Base-by-base conservation (phyloP, 2,797 vertebrate genomes). In the Lepilemur septentrionalis region DNA sequence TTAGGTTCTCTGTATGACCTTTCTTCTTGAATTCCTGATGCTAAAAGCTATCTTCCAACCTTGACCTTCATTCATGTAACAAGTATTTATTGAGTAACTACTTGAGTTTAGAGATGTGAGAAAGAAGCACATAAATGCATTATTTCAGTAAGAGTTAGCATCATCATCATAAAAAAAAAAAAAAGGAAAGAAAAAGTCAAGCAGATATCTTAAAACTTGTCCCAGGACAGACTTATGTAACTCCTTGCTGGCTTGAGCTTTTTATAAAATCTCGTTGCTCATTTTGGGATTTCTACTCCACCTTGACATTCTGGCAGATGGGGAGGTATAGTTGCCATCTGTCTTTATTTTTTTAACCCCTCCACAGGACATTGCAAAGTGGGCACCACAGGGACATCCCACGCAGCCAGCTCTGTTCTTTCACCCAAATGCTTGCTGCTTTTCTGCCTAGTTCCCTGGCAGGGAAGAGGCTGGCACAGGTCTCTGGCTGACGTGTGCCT, bases 341-440 rank as follows among this genome's bases (percentile, higher is more conserved):
- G 98, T 98, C 97, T 98, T 86, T 98, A 98, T 98, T 98, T 98
- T 98, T 98, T 97, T 97, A 98, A 97, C 93, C 96, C 75, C 57
- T 78, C 65, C 67, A 95, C 94, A 97, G 97, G 98, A 97, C 81
- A 79, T 28, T 30, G 32, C 30, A 32, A 80, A 86, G 89, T 94
- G 96, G 95, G 92, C 96, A 97, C 96, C 79, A 76, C 79, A 32
- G 97, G 96, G 95, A 96, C 85, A 43, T 0, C 57, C 46, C 65
- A 82, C 81, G 28, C 94, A 97, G 98, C 97, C 98, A 98, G 86
- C 91, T 97, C 96, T 15, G 80, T 97, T 98, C 84, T 94, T 96
- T 97, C 91, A 75, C 95, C 94, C 94, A 96, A 97, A 95, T 92
- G 96, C 81, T 94, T 89, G 13, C 38, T 96, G 96, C 94, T 82